phyloP scores from a whole-genome alignment of 2,113 vertebrate genomes.

The Ceuthmochares aereus region DNA sequence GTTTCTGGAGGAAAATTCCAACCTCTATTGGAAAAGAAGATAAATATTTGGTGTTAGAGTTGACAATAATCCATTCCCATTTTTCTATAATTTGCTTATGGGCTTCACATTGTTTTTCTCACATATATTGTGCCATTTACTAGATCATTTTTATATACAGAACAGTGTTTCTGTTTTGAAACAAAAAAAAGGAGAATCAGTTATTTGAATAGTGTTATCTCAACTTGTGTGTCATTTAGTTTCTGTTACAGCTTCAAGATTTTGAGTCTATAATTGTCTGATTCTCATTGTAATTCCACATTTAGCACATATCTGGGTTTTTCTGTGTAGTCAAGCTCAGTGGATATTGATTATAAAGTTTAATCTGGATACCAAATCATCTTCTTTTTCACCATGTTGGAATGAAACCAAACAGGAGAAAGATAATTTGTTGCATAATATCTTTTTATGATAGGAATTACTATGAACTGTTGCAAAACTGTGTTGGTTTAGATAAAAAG shows the following conservation, averaged over 20 bases:
- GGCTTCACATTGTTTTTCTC: neutral
- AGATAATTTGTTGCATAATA: slow-evolving; percentile 47
- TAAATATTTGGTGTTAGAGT: neutral
- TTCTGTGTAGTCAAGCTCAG: neutral
- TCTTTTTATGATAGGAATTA: slow-evolving; percentile 24
- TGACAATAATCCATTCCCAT: neutral
- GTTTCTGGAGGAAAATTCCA: neutral
- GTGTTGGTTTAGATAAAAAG: slow-evolving; percentile 54
- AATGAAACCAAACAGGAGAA: slow-evolving; percentile 58
- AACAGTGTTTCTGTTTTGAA: neutral
- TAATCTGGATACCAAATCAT: neutral
- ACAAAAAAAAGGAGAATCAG: neutral
- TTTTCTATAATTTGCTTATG: neutral
- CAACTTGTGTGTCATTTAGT: neutral
- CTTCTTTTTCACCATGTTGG: slow-evolving; percentile 49
- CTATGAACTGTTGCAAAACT: slow-evolving; percentile 54
- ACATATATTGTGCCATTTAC: neutral
- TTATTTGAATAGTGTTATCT: neutral
- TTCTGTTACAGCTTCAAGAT: neutral
- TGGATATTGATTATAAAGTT: neutral
- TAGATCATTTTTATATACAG: neutral
- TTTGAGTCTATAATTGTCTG: neutral
- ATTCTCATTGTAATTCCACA: neutral
- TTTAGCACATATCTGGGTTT: neutral
- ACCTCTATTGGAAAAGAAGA: neutral